Evolutionary conservation across 2,888 invertebrate genomes (phyloP), one percentile per base, ranked within the genome.

Genomic region (Drosophila emarginata): DNA sequence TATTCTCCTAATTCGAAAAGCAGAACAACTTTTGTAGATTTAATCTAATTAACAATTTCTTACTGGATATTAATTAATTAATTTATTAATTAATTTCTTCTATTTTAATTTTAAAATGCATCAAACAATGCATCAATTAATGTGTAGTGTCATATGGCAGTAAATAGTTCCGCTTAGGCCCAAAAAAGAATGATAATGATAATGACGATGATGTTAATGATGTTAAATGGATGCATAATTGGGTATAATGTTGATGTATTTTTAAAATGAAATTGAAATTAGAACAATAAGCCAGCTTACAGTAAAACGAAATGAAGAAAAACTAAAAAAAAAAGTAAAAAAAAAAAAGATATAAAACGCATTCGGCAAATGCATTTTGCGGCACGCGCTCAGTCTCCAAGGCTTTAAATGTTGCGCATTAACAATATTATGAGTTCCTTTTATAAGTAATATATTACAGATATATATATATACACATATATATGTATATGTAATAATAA

Each of bases 261-360:
- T 40, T 58, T 21, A 69, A 64, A 74, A 64, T 61, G 50, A 39
- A 18, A 64, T 68, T 53, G 63, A 28, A 51, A 45, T 67, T 82
- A 87, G 85, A 84, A 79, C 79, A 79, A 80, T 75, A 87, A 87
- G 87, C 70, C 75, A 65, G 81, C 87, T 82, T 87, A 72, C 81
- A 77, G 87, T 77, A 70, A 74, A 83, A 65, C 64, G 53, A 3
- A 40, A 40, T 7, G 9, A 11, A 40, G 7, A 7, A 7, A 15
- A 45, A 45, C n/a, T 2, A 45, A 45, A 21, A 18, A 28, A 56
- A 21, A n/a, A 21, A 7, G n/a, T n/a, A 21, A 37, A 11, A n/a
- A 45, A 21, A 14, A 6, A 39, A 14, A 39, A 4, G 14, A 14
- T 23, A 23, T 23, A 23, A 39, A 39, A 39, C n/a, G 37, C 14